These are phyloP conservation scores for Henricia sp. DNA, from an alignment of 53 echinoderm and acorn worm genomes.

Conservation along the genomic window DNA sequence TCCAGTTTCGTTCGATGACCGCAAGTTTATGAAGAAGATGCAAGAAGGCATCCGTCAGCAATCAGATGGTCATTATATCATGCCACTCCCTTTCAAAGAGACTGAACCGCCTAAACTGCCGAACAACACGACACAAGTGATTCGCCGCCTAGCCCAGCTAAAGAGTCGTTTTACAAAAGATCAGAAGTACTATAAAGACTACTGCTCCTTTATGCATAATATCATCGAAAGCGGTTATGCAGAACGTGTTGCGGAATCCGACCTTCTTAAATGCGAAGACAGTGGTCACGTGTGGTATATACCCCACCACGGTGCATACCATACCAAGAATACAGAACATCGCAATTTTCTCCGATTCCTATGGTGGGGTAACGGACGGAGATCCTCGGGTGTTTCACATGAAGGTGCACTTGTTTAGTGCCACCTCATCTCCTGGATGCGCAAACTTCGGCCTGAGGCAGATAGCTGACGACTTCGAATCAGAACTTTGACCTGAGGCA, in stretches of 20 bases:
- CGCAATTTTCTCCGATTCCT: slow-evolving; percentile 70
- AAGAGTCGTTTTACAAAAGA: slow-evolving; percentile 38
- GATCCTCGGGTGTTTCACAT: slow-evolving; percentile 52
- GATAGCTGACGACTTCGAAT: slow-evolving; percentile 51
- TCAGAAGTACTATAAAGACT: slow-evolving; percentile 43
- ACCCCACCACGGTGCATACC: slow-evolving; percentile 65
- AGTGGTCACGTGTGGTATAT: slow-evolving; percentile 61
- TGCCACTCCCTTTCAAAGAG: slow-evolving; percentile 56
- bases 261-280: background rate
- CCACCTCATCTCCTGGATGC: slow-evolving; percentile 69
- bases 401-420: slow-evolving; percentile 75
- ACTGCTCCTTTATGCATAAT: slow-evolving; percentile 28
- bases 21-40: slow-evolving; percentile 43
- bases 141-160: slow-evolving; percentile 19
- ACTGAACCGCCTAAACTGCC: slow-evolving; percentile 17
- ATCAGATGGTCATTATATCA: slow-evolving; percentile 33
- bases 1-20: slow-evolving; percentile 31
- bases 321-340: slow-evolving; percentile 54
- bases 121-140: slow-evolving; percentile 28
- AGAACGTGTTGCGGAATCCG: slow-evolving; percentile 51
- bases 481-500: slow-evolving; percentile 62
- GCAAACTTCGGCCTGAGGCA: slow-evolving; percentile 66
- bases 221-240: slow-evolving; percentile 42
- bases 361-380: slow-evolving; percentile 70
- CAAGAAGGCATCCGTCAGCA: slow-evolving; percentile 27